Conservation (phyloP, 2,888 invertebrate genomes). For the Tetramorium bicarinatum region DNA sequence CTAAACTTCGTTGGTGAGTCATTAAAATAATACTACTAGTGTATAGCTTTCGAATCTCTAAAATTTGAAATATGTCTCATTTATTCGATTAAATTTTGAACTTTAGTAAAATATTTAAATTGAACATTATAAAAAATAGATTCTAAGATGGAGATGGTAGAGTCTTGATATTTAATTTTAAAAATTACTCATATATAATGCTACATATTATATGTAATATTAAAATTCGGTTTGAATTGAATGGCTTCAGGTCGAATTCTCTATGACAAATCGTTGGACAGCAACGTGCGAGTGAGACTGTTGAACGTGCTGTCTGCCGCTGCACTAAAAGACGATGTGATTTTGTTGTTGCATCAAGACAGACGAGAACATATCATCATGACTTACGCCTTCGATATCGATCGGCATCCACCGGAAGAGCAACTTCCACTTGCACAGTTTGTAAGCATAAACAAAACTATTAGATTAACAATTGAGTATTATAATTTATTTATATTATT, state of each 20-base stretch:
- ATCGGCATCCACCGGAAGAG: conserved; percentile 91
- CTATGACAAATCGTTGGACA: conserved; percentile 88
- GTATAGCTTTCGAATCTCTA: background rate
- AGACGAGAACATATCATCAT: conserved; percentile 95
- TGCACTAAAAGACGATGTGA: conserved; percentile 95
- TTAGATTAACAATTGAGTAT: background rate
- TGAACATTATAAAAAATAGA: background rate
- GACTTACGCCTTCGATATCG: conserved; percentile 94
- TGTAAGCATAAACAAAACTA: conserved; percentile 87
- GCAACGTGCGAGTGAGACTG: conserved; percentile 89
- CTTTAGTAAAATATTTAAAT: background rate
- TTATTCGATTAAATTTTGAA: background rate
- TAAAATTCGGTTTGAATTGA: conserved; percentile 4
- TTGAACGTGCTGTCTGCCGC: conserved; percentile 92
- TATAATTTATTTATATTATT: background rate
- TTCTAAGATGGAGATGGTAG: background rate
- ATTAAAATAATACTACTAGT: background rate
- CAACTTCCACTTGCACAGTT: conserved; percentile 93
- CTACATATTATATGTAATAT: background rate
- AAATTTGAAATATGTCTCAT: background rate
- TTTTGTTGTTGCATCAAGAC: conserved; percentile 96
- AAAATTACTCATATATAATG: background rate
- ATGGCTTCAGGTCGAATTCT: conserved; percentile 88
- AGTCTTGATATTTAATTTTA: background rate
- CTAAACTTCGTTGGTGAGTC: conserved; percentile 92